Base-by-base conservation (phyloP, 2,113 vertebrate genomes). In the Desmodus rotundus region DNA sequence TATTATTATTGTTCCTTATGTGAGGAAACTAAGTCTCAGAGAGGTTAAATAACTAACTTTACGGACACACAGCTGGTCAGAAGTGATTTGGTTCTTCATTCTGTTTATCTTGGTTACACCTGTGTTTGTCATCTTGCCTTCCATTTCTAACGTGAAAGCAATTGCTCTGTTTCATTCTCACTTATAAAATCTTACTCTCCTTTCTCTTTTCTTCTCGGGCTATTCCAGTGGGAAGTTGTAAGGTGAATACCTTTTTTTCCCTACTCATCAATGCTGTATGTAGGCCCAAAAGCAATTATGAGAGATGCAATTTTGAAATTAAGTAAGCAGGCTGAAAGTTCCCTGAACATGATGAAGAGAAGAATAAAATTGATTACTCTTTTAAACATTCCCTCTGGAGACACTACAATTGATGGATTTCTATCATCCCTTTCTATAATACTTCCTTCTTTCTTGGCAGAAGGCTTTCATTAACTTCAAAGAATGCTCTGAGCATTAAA, bases 321-420 rank as follows among this genome's bases (percentile, higher is more conserved):
- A 92, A 89, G 47, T 83, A 96, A 89, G 36, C n/a, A 96, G 43
- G 33, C 33, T 38, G 19, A 58, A 96, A 93, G 14, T 84, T 87
- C 83, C 73, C 67, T 89, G 82, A 73, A 96, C 68, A 80, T 76
- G 63, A 86, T n/a, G 50, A 91, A 89, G 82, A 87, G 68, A 97
- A 87, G 68, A 97, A 81, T 87, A 91, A 97, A 96, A 96, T 76
- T 95, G 78, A 89, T 97, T 94, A 89, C 50, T 94, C 73, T 91
- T 96, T 97, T 95, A 95, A 96, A 94, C 14, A 38, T 58, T 11
- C 63, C 63, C 54, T 70, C 61, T 91, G 74, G 92, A 93, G 83
- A 95, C 56, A 94, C 36, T n/a, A 82, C 38, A 87, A 52, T 83
- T 97, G 87, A 96, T 87, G 90, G 70, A 56, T 84, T 89, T 97